These are phyloP conservation scores for Polia nebulosa DNA, from an alignment of 2,888 invertebrate species.

Conservation along the genomic window DNA sequence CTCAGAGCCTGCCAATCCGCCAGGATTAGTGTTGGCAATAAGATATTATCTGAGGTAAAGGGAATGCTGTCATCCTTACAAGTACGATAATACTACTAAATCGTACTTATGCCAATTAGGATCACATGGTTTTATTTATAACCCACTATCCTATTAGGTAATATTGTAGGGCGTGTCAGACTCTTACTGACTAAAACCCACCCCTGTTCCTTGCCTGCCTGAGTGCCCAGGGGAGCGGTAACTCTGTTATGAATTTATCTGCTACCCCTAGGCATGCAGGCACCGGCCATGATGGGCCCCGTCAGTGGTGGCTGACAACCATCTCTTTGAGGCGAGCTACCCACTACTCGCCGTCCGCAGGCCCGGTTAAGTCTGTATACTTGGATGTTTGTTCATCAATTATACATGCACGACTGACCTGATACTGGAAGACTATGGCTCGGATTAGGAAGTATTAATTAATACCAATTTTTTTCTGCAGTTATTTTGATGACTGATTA, in stretches of 20 bases:
- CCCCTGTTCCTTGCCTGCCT: too few relatives aligned
- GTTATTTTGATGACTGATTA: background rate
- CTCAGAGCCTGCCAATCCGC: conserved; percentile 18
- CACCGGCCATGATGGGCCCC: too few relatives aligned
- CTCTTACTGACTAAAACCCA: too few relatives aligned
- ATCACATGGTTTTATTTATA: background rate
- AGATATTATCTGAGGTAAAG: conserved; percentile 32
- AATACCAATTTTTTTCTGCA: background rate
- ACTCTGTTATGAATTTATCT: too few relatives aligned
- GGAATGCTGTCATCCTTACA: conserved; percentile 6
- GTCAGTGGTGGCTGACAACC: too few relatives aligned
- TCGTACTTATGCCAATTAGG: background rate
- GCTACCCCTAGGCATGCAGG: too few relatives aligned
- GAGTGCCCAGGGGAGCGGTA: too few relatives aligned
- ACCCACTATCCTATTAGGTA: background rate
- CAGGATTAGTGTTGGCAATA: conserved; percentile 37
- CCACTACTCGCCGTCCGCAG: too few relatives aligned
- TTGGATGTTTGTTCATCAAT: background rate
- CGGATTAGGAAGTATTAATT: background rate
- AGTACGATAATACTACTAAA: conserved; percentile 21
- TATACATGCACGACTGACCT: background rate
- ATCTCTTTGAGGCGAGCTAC: too few relatives aligned
- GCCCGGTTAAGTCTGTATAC: background rate
- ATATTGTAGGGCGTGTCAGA: background rate
- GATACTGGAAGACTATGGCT: background rate